Evolutionary conservation across 2,888 invertebrate species (phyloP), one percentile per base, ranked within the genome.

Genomic region (Leistus spinibarbis): DNA sequence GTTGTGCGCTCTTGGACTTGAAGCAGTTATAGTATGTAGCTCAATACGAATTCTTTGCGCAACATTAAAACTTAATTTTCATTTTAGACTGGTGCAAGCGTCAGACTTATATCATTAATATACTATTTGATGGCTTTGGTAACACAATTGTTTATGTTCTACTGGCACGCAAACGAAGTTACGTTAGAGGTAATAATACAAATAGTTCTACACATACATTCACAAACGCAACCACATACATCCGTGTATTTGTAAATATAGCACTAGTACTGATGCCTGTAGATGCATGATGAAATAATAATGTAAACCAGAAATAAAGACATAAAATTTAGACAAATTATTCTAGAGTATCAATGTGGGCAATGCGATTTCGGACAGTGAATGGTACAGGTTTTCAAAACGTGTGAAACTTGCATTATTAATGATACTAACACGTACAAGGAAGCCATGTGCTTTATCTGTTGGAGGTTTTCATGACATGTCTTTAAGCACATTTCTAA

Each of bases 81-180:
- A 40, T 76, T 76, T 54, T 64, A 79, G 79, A 68, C 78, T 68
- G 79, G 78, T 20, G 64, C 76, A 24, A 78, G 77, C 40, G n/a
- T 78, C 40, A 76, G 78, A 9, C 64, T 79, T 16, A 73, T 16
- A 76, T 78, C n/a, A 85, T 87, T 22, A 82, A 85, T 2, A 86
- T 87, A 78, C 88, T 87, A 78, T 78, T 87, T 0, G 5, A 74
- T 85, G 27, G 87, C 87, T 0, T 82, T 87, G 17, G 84, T 88
- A 60, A 84, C 86, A 0, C 88, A 88, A 80, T 80, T 88, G 27
- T 87, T 87, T 71, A 76, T 88, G 4, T 88, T 87, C 79, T 88
- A 87, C 77, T 88, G 88, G 88, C 87, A 88, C 77, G 84, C 86
- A 77, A 87, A 86, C 78, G 84, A 85, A 78, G 85, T 88, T 1